Evolutionary conservation across 30 jellyfish, hydroid and myxozoan species (phyloP).

Genomic region (Aurelia aurita): DNA sequence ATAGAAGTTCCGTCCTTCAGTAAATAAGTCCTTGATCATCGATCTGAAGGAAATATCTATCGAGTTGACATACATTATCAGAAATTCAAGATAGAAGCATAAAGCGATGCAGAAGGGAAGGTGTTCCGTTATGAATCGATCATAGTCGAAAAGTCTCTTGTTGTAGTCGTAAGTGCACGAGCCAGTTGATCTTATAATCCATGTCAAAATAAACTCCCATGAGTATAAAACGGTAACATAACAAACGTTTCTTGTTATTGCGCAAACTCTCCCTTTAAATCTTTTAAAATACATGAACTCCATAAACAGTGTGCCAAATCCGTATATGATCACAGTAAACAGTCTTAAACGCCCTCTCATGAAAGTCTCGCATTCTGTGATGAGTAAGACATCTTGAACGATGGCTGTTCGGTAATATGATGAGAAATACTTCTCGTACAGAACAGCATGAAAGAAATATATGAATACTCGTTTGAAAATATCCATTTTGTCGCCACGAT

Average conservation of each 20-base stretch:
- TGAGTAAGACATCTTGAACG: slow-evolving; percentile 11
- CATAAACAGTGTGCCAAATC: slow-evolving; percentile 37
- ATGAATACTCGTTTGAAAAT: slow-evolving; percentile 58
- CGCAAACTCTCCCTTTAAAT: slow-evolving; percentile 35
- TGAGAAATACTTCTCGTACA: slow-evolving; percentile 31
- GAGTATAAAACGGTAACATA: slow-evolving; percentile 11
- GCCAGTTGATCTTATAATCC: slow-evolving; percentile 27
- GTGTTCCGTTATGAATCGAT: slow-evolving; percentile 19
- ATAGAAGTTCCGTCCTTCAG: not conserved
- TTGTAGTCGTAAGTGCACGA: slow-evolving; percentile 28
- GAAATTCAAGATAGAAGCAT: slow-evolving; percentile 34
- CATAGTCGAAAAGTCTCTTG: slow-evolving; percentile 37
- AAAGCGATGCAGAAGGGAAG: slow-evolving; percentile 48
- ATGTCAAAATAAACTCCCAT: slow-evolving; percentile 33
- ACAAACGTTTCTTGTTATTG: slow-evolving; percentile 10
- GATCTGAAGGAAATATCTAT: slow-evolving; percentile 11
- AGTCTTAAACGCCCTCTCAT: slow-evolving; percentile 32
- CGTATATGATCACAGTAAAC: slow-evolving; percentile 32
- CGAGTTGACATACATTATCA: slow-evolving; percentile 21
- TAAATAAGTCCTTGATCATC: not conserved
- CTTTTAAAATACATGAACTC: slow-evolving; percentile 28
- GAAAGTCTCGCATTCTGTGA: slow-evolving; percentile 38
- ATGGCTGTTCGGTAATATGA: slow-evolving; percentile 6
- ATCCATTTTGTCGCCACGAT: slow-evolving; percentile 47
- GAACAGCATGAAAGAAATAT: slow-evolving; percentile 37